A percentile compares a stretch with the other conserved stretches of the same genome.
Evolutionary conservation across 2,113 vertebrate genomes (phyloP).

Genomic region (Camelus bactrianus): DNA sequence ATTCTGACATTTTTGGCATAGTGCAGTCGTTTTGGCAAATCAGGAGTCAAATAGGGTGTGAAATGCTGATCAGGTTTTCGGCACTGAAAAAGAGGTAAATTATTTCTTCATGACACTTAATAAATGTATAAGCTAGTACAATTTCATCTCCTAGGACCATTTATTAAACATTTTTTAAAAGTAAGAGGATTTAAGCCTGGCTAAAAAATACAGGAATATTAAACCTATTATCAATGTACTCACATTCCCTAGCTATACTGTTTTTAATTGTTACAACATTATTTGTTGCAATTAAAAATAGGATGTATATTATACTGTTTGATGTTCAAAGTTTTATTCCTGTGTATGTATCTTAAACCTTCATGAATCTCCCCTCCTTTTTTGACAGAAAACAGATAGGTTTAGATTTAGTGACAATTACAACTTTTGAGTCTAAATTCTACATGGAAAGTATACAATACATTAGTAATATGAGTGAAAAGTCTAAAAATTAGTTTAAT

Average conservation of each 20-base stretch:
- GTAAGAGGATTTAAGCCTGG: constrained; percentile 3
- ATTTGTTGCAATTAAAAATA: neutral
- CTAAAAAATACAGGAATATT: neutral
- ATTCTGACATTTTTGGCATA: constrained; percentile 95
- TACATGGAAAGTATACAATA: neutral
- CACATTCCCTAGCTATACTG: neutral
- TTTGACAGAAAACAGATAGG: neutral
- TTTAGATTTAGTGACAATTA: neutral
- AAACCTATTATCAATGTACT: neutral
- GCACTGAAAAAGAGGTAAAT: constrained; percentile 89
- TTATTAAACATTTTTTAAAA: neutral
- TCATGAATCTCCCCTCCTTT: neutral
- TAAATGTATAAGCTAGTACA: neutral
- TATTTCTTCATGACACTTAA: neutral
- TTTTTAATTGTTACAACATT: neutral
- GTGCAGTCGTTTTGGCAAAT: constrained; percentile 96
- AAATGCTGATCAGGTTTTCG: constrained; percentile 91
- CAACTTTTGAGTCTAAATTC: neutral
- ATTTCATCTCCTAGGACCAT: neutral
- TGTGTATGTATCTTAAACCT: neutral
- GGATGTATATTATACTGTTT: constrained; percentile 11
- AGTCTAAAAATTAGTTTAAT: neutral
- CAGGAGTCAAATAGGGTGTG: constrained; percentile 93
- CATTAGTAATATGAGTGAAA: neutral
- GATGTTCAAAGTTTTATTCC: neutral